These are phyloP conservation scores for Urocitellus parryii DNA, from an alignment of 2,113 vertebrate species.

Conservation along the genomic window DNA sequence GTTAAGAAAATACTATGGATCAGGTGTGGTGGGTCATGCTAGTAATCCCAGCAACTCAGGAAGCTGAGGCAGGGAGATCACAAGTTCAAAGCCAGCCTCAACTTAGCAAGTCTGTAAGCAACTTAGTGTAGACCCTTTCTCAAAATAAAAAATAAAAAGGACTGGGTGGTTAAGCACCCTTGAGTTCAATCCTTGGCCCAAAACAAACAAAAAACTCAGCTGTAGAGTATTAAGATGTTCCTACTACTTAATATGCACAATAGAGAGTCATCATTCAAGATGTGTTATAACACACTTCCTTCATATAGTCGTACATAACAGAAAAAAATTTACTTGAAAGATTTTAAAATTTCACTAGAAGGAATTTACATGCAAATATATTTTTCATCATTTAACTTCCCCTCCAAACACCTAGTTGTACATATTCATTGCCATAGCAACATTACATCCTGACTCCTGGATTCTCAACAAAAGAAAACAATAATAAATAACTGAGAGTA, in stretches of 20 bases:
- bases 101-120: too few relatives aligned
- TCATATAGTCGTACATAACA: conserved; percentile 40
- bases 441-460: conserved; percentile 57
- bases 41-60: too few relatives aligned
- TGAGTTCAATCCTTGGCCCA: too few relatives aligned
- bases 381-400: conserved; percentile 57
- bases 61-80: too few relatives aligned
- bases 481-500: conserved; percentile 66
- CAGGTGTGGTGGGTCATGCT: too few relatives aligned
- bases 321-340: conserved; percentile 2
- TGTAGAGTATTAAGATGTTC: not conserved
- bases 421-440: conserved; percentile 75
- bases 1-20: conserved; percentile 50
- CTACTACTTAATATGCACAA: conserved; percentile 46
- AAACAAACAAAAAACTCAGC: too few relatives aligned
- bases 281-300: conserved; percentile 26
- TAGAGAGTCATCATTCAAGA: conserved; percentile 34
- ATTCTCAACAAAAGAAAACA: conserved; percentile 63
- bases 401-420: conserved; percentile 68
- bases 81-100: too few relatives aligned
- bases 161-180: too few relatives aligned
- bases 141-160: too few relatives aligned
- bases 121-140: too few relatives aligned
- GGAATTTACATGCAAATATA: conserved; percentile 63
- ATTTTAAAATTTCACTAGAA: conserved; percentile 39